Evolutionary conservation across 2,888 invertebrate species (phyloP), one percentile per base, ranked within the genome.

Genomic region (Micropterix aruncella): DNA sequence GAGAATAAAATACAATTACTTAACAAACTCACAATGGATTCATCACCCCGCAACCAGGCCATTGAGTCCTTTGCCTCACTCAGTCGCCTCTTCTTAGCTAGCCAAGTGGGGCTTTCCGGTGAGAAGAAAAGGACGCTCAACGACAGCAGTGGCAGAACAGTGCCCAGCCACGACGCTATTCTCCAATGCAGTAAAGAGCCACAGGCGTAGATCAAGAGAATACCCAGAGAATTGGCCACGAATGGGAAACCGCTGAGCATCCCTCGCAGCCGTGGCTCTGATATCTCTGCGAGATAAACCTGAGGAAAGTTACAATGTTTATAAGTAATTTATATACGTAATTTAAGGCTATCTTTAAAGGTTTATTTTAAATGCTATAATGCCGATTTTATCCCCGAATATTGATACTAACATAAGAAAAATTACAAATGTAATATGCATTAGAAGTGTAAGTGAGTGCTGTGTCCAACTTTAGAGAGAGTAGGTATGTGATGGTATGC

Each of bases 71-170:
- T 68, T 2, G 71, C 71, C 5, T 69, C 67, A 47, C 69, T 68
- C 56, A 71, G 69, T 45, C 73, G 69, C 1, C 76, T 77, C 40
- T 74, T 69, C 16, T 80, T 66, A 2, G 81, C 74, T 43, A 86
- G 63, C 85, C 84, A 86, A 1, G 77, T 77, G 1, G 86, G 86
- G 53, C 81, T 82, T 58, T 87, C 86, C 0, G 84, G 84, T 19
- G 83, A 74, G 48, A 78, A 66, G 54, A 70, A 73, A 44, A 85
- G 66, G 12, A 77, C 73, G 1, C 76, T 46, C 37, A 79, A 67
- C 0, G 81, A 74, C 18, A 78, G 49, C 1, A 68, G 54, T 0
- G 86, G 85, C 41, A 84, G 58, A 41, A 77, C 60, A 16, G 73
- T 69, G 17, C 77, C 75, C 40, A 75, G 70, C 55, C 74, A 77